These are phyloP conservation scores for Beris morrisii DNA, from an alignment of 2,888 invertebrate species.

Conservation along the genomic window DNA sequence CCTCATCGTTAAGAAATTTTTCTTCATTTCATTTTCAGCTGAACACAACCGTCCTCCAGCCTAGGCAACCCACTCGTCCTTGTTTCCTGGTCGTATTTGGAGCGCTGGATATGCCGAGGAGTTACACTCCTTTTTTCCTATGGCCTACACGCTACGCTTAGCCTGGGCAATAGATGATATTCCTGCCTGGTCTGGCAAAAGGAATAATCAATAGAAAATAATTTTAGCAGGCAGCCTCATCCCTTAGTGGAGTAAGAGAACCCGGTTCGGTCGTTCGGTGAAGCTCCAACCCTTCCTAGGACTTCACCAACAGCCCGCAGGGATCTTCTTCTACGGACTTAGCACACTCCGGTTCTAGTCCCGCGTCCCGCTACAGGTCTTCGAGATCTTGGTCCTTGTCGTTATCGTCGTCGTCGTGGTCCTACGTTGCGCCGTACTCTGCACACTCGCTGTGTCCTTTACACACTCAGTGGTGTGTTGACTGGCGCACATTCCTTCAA, in stretches of 20 bases:
- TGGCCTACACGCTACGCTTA: not conserved
- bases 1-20: constrained; percentile 37
- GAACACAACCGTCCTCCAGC: not conserved
- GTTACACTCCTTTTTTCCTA: constrained; percentile 7
- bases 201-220: constrained; percentile 39
- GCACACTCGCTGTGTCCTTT: constrained; percentile 28
- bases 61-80: not conserved
- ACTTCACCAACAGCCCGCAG: constrained; percentile 13
- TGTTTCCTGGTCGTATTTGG: not conserved
- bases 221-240: constrained; percentile 33
- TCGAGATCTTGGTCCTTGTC: constrained; percentile 22
- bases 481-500: constrained; percentile 34
- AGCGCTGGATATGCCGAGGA: not conserved
- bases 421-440: constrained; percentile 26
- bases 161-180: not conserved
- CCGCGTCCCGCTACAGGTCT: constrained; percentile 3
- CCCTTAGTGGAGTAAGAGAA: not conserved
- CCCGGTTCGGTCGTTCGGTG: not conserved
- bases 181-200: constrained; percentile 24
- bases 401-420: constrained; percentile 16
- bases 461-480: constrained; percentile 17
- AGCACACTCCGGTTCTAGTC: constrained; percentile 1
- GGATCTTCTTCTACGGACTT: constrained; percentile 12
- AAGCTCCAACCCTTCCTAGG: constrained; percentile 32
- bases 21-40: constrained; percentile 37